These are phyloP conservation scores for Malaclemys terrapin DNA, from an alignment of 2,113 vertebrate genomes.

Conservation along the genomic window DNA sequence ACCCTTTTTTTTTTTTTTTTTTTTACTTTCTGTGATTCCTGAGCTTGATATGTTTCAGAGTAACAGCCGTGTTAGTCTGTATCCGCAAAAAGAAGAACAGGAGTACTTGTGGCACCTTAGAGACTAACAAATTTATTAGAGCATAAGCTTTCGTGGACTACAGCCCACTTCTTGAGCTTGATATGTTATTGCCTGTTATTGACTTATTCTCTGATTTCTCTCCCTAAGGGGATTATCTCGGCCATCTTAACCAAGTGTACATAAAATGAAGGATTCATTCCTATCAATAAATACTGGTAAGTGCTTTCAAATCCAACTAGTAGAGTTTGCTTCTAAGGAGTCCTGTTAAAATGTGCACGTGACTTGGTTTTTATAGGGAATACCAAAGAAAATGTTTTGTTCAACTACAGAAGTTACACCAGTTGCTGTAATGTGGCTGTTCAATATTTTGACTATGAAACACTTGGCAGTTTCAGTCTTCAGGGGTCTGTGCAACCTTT, in stretches of 20 bases:
- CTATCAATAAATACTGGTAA: constrained; percentile 85
- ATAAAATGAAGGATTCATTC: constrained; percentile 83
- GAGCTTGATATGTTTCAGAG: constrained; percentile 59
- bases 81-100: no score
- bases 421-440: background rate
- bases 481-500: background rate
- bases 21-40: constrained; percentile 52
- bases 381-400: background rate
- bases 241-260: constrained; percentile 80
- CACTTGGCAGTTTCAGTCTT: fast-evolving
- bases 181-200: constrained; percentile 71
- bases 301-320: constrained; percentile 82
- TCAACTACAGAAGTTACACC: background rate
- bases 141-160: no score
- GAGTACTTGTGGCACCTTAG: no score
- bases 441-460: background rate
- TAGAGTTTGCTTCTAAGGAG: constrained; percentile 37
- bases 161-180: constrained; percentile 54
- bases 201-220: constrained; percentile 76
- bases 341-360: background rate
- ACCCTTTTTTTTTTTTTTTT: background rate
- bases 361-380: background rate
- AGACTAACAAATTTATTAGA: no score
- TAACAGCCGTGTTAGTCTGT: no score
- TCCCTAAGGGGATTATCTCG: constrained; percentile 79